Percentiles rank a stretch among this genome's conserved stretches.
These are phyloP conservation scores for Columbina picui DNA, from an alignment of 2,113 vertebrate genomes.

Conservation along the genomic window DNA sequence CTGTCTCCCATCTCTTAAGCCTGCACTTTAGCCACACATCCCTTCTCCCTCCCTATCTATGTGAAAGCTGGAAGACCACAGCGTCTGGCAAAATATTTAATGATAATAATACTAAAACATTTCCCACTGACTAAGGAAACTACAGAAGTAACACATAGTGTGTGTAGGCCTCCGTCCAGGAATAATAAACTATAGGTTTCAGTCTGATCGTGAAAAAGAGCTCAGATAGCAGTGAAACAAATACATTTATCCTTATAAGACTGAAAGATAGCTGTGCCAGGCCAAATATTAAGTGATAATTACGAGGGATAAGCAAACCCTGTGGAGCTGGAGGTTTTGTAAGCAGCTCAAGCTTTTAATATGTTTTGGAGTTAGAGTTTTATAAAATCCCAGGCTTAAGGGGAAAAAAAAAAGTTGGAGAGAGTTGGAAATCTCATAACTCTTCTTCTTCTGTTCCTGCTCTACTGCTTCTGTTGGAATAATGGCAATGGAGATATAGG, in stretches of 20 bases:
- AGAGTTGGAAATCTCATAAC: neutral
- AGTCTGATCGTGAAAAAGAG: slow-evolving; percentile 35
- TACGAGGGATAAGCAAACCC: slow-evolving; percentile 63
- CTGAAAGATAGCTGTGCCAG: slow-evolving; percentile 42
- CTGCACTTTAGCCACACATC: slow-evolving; percentile 33
- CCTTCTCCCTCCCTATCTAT: slow-evolving; percentile 15
- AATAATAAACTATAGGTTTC: slow-evolving; percentile 69
- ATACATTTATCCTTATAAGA: slow-evolving; percentile 66
- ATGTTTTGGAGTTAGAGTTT: slow-evolving; percentile 26
- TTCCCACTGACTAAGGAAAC: slow-evolving; percentile 55
- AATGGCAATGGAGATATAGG: neutral
- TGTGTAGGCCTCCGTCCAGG: slow-evolving; percentile 61
- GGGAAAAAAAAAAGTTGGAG: neutral
- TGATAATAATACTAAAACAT: slow-evolving; percentile 63
- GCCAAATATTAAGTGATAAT: slow-evolving; percentile 76
- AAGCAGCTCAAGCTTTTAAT: slow-evolving; percentile 50
- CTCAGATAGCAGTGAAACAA: slow-evolving; percentile 69
- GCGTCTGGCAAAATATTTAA: slow-evolving; percentile 62
- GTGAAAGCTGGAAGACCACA: slow-evolving; percentile 43
- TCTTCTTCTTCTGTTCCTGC: neutral
- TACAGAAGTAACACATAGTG: slow-evolving; percentile 56
- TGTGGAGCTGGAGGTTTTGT: slow-evolving; percentile 56
- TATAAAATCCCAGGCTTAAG: slow-evolving; percentile 35
- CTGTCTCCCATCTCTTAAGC: slow-evolving; percentile 14
- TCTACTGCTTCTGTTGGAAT: neutral